phyloP scores from a whole-genome alignment of 2,113 vertebrate species.

The Osmerus eperlanus region DNA sequence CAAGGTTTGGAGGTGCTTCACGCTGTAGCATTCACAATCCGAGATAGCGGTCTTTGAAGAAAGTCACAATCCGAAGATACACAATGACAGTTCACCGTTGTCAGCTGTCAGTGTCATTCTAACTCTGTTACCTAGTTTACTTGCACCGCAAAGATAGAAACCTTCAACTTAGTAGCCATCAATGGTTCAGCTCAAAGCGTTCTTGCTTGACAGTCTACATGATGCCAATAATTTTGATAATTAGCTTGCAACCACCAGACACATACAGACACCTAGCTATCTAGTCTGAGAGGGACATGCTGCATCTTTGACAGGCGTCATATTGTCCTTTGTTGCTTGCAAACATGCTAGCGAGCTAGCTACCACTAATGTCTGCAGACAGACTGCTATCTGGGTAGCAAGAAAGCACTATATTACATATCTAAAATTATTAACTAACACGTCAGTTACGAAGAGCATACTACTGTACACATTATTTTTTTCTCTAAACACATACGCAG shows the following conservation, averaged over 20 bases:
- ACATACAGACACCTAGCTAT: constrained; percentile 39
- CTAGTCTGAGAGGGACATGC: constrained; percentile 49
- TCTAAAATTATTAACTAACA: constrained; percentile 6
- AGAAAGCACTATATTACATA: constrained; percentile 14
- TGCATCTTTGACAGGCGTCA: constrained; percentile 38
- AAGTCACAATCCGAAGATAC: constrained; percentile 37
- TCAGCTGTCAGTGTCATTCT: constrained; percentile 49
- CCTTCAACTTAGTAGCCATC: constrained; percentile 14
- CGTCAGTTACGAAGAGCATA: too few species aligned
- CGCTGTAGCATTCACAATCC: constrained; percentile 26
- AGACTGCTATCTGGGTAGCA: background rate
- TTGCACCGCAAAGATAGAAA: constrained; percentile 29
- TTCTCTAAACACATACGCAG: constrained; percentile 20
- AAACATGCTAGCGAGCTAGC: constrained; percentile 15
- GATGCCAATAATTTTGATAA: constrained; percentile 39
- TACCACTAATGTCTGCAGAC: background rate
- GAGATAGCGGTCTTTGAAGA: constrained; percentile 29
- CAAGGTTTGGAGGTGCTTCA: background rate
- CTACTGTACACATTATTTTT: too few species aligned
- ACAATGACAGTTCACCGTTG: constrained; percentile 20
- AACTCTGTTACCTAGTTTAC: constrained; percentile 42
- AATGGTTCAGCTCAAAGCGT: background rate
- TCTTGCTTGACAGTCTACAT: constrained; percentile 50
- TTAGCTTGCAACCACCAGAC: constrained; percentile 11
- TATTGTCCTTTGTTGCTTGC: constrained; percentile 14